A percentile compares a stretch with the other conserved stretches of the same genome.
These are phyloP conservation scores for Cryptoblepharus egeriae DNA, from an alignment of 2,797 vertebrate genomes.

Conservation along the genomic window DNA sequence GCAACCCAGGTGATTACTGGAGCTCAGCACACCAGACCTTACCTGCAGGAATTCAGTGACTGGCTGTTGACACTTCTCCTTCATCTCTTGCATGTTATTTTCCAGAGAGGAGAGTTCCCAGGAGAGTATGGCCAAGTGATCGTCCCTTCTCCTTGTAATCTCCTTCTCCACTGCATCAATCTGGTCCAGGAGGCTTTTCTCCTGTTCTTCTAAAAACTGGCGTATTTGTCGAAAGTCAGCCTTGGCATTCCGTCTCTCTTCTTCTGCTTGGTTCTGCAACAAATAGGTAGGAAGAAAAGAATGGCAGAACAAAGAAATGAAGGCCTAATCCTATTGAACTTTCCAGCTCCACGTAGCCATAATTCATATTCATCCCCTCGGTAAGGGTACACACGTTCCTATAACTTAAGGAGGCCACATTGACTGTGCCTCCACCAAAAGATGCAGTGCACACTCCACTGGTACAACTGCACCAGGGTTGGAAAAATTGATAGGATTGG, in stretches of 20 bases:
- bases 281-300: background rate
- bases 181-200: constrained; percentile 84
- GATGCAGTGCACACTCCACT: too few species aligned
- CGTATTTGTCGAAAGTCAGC: constrained; percentile 84
- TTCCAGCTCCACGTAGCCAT: too few species aligned
- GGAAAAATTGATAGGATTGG: too few species aligned
- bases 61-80: background rate
- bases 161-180: constrained; percentile 82
- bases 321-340: too few species aligned
- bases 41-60: background rate
- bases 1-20: too few species aligned
- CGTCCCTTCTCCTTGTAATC: constrained; percentile 82
- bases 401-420: too few species aligned
- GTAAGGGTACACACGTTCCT: too few species aligned
- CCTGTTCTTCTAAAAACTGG: constrained; percentile 85
- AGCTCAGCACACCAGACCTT: too few species aligned
- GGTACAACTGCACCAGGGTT: too few species aligned
- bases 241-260: constrained; percentile 84
- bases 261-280: constrained; percentile 80
- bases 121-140: constrained; percentile 82
- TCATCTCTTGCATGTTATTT: background rate
- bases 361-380: too few species aligned
- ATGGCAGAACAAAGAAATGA: background rate
- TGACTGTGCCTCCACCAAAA: too few species aligned
- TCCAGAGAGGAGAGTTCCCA: constrained; percentile 64